Evolutionary conservation across 2,888 invertebrate species (phyloP).

Genomic region (Drosophila yooni): DNA sequence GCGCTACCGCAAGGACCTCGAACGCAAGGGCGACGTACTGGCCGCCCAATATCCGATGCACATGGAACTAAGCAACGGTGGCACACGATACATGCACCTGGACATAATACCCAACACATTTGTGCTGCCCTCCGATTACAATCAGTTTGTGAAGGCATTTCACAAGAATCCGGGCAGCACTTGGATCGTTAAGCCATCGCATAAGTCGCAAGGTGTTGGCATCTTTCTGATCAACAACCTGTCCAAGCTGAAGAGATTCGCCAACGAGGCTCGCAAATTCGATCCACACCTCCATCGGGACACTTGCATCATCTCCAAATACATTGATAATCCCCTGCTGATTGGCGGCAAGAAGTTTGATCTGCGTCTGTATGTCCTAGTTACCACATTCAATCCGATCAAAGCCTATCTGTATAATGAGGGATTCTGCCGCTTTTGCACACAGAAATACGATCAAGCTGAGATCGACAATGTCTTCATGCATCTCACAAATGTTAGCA

Average conservation of each 20-base stretch:
- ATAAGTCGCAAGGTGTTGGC: slow-evolving; percentile 97
- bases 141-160: slow-evolving; percentile 98
- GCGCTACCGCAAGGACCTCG: slow-evolving; percentile 95
- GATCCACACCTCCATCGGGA: slow-evolving; percentile 93
- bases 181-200: slow-evolving; percentile 99
- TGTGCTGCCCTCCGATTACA: slow-evolving; percentile 96
- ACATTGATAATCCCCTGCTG: slow-evolving; percentile 96
- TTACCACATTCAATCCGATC: slow-evolving; percentile 96
- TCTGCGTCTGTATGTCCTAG: slow-evolving; percentile 95
- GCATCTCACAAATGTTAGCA: slow-evolving; percentile 98
- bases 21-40: slow-evolving; percentile 94
- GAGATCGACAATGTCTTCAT: slow-evolving; percentile 97
- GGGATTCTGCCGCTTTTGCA: slow-evolving; percentile 98
- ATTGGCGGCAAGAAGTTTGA: slow-evolving; percentile 99
- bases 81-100: slow-evolving; percentile 92
- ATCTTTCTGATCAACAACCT: slow-evolving; percentile 98
- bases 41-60: slow-evolving; percentile 88
- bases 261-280: slow-evolving; percentile 92
- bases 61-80: slow-evolving; percentile 86
- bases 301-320: slow-evolving; percentile 93
- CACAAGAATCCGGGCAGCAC: slow-evolving; percentile 96
- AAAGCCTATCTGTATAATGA: slow-evolving; percentile 96
- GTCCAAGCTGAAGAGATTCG: slow-evolving; percentile 96
- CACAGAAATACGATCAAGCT: slow-evolving; percentile 96
- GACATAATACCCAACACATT: slow-evolving; percentile 98